Conservation (phyloP, 2,797 vertebrate genomes). For the Scomberomorus guttatus region DNA sequence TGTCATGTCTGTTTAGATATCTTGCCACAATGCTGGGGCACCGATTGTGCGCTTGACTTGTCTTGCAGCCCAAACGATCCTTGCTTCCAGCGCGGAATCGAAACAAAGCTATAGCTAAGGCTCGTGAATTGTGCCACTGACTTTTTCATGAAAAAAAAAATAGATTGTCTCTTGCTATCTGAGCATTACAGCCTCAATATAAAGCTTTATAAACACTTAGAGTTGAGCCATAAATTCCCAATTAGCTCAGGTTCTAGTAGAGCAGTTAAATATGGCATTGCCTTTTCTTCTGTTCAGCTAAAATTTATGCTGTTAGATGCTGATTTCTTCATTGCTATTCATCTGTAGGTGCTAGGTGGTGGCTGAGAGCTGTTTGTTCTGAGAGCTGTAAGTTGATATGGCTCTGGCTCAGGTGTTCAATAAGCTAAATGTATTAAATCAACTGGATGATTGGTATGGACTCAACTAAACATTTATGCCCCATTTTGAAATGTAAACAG, state of each 20-base stretch:
- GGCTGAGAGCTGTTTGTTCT: background rate
- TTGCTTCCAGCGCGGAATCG: slow-evolving; percentile 32
- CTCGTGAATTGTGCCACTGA: slow-evolving; percentile 24
- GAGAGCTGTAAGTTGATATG: background rate
- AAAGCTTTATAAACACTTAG: slow-evolving; percentile 6
- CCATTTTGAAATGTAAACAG: slow-evolving; percentile 8
- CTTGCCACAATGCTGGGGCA: background rate
- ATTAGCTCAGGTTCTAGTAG: background rate
- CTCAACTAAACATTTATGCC: background rate
- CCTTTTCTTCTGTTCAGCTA: background rate
- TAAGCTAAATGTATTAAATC: background rate
- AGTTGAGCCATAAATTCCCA: background rate
- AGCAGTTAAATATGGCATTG: background rate
- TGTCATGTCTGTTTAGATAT: slow-evolving; percentile 57
- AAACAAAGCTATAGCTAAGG: background rate
- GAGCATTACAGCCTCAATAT: background rate
- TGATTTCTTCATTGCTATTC: background rate
- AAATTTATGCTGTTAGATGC: background rate
- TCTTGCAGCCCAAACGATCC: slow-evolving; percentile 22
- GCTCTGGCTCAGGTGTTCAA: background rate
- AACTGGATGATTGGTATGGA: background rate
- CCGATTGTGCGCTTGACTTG: slow-evolving; percentile 39
- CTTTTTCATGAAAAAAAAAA: slow-evolving; percentile 8
- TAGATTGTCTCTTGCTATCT: slow-evolving; percentile 12
- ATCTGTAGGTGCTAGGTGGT: background rate